Evolutionary conservation across 2,113 vertebrate genomes (phyloP).

Genomic region (Pogonocichla stellata): DNA sequence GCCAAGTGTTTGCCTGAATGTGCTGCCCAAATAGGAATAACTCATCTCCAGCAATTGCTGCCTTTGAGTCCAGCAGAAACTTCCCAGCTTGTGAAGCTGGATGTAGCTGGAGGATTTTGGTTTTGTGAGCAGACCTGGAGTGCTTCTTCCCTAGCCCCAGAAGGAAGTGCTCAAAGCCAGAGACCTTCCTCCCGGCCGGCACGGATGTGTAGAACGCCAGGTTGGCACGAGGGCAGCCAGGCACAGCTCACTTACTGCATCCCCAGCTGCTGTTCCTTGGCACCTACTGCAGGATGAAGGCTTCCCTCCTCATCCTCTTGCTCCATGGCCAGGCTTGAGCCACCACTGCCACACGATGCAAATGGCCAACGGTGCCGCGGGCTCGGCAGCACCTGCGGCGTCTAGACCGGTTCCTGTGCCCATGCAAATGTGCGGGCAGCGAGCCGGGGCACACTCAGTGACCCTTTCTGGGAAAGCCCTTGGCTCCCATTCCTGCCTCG

Average conservation of each 20-base stretch:
- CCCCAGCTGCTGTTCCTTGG: accelerated
- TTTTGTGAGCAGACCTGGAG: too few relatives aligned
- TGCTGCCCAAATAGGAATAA: not conserved
- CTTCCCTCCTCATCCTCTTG: not conserved
- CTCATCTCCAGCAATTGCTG: not conserved
- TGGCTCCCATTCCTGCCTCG: accelerated
- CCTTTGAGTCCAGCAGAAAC: not conserved
- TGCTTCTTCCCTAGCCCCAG: accelerated
- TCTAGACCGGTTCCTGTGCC: slow-evolving; percentile 38
- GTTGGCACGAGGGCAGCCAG: accelerated
- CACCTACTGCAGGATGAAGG: not conserved
- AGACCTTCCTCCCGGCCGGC: not conserved
- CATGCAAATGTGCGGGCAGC: not conserved
- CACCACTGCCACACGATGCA: accelerated
- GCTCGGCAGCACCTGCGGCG: not conserved
- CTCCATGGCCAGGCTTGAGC: accelerated
- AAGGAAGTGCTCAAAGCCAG: not conserved
- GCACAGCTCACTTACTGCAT: accelerated
- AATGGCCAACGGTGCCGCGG: not conserved
- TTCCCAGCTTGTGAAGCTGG: not conserved
- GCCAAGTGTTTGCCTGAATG: not conserved
- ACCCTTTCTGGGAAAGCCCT: not conserved
- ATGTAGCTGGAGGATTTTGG: not conserved
- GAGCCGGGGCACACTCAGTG: accelerated
- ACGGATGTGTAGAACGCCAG: accelerated